Percentiles rank a stretch among this genome's conserved stretches.
phyloP scores from a whole-genome alignment of 2,113 vertebrate species.

The Callorhinus ursinus region DNA sequence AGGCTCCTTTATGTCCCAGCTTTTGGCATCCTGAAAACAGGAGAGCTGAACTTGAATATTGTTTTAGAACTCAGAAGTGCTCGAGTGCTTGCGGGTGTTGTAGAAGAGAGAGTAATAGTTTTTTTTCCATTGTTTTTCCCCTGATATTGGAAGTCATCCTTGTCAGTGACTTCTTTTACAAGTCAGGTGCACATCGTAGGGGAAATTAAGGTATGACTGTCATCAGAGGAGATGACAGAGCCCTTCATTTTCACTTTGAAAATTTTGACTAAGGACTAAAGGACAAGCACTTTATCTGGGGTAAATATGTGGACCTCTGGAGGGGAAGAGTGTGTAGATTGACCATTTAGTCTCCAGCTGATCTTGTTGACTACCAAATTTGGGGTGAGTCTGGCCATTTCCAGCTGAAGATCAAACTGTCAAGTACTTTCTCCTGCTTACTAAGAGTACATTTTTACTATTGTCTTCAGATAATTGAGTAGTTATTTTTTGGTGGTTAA shows the following conservation, averaged over 20 bases:
- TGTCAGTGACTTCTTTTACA: not conserved
- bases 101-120: not conserved
- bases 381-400: not conserved
- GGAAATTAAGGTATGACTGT: not conserved
- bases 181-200: not conserved
- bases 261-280: not conserved
- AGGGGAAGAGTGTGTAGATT: not conserved
- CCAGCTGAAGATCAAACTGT: not conserved
- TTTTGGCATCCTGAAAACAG: not conserved
- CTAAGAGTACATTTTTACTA: not conserved
- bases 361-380: not conserved
- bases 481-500: slow-evolving; percentile 11
- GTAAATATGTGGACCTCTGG: not conserved
- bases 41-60: not conserved
- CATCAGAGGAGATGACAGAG: not conserved
- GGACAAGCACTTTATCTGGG: not conserved
- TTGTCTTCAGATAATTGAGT: not conserved
- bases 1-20: not conserved
- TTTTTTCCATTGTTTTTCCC: not conserved
- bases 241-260: not conserved
- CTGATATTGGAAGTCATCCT: not conserved
- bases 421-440: not conserved
- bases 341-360: not conserved
- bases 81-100: not conserved
- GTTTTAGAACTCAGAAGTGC: not conserved